Percentiles rank a stretch among this genome's conserved stretches.
phyloP scores from a whole-genome alignment of 1,140 invertebrate genomes.

The Zaprionus taronus region DNA sequence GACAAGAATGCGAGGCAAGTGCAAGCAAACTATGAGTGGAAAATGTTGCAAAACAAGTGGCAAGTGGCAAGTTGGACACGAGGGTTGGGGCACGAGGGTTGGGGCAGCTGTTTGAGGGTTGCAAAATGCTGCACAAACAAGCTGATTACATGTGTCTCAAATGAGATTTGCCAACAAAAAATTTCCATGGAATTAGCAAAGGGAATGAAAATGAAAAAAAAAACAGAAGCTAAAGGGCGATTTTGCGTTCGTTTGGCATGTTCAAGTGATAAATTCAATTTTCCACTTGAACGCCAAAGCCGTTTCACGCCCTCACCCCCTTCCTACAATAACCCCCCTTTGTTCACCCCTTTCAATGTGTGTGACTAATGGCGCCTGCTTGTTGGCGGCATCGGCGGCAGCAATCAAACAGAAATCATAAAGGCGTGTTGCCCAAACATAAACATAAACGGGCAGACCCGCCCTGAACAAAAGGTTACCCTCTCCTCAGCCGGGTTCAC shows the following conservation, averaged over 20 bases:
- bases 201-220: conserved; percentile 48
- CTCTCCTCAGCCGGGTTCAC: not conserved
- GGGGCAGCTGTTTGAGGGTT: conserved; percentile 1
- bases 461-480: conserved; percentile 59
- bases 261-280: conserved; percentile 83
- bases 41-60: conserved; percentile 66
- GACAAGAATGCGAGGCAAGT: conserved; percentile 18
- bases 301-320: conserved; percentile 7
- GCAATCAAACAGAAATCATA: conserved; percentile 83
- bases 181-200: conserved; percentile 51
- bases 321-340: too few relatives aligned
- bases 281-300: conserved; percentile 75
- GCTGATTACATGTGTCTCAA: conserved; percentile 80
- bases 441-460: conserved; percentile 57
- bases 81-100: not conserved
- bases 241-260: conserved; percentile 66
- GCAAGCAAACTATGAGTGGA: conserved; percentile 38
- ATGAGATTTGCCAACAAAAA: conserved; percentile 64
- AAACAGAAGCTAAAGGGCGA: conserved; percentile 29
- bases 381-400: conserved; percentile 52
- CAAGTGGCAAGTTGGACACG: not conserved
- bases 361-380: conserved; percentile 79
- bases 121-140: conserved; percentile 65
- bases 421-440: conserved; percentile 80
- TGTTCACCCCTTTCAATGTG: conserved; percentile 11